Percentiles rank a stretch among this genome's conserved stretches.
Evolutionary conservation across 2,888 invertebrate species (phyloP).

Genomic region (Drosophila incognita): DNA sequence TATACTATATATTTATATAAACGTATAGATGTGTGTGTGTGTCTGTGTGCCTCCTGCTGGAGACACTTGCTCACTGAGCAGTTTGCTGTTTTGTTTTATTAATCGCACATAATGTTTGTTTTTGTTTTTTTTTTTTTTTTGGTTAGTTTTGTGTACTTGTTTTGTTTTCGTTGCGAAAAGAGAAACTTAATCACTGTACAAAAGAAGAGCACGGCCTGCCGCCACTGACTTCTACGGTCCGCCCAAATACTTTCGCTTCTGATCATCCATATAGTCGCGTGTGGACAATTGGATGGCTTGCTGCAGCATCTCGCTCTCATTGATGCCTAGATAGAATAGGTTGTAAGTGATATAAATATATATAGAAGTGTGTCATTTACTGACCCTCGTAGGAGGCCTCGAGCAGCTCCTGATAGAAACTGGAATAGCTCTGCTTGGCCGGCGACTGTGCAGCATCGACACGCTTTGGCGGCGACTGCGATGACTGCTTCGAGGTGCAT

Average conservation of each 20-base stretch:
- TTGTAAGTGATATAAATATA: not conserved
- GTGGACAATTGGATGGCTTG: constrained; percentile 85
- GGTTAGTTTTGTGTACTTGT: constrained; percentile 45
- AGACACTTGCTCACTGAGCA: constrained; percentile 53
- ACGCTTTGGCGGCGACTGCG: constrained; percentile 73
- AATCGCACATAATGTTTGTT: constrained; percentile 35
- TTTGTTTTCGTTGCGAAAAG: constrained; percentile 66
- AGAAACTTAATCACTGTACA: constrained; percentile 71
- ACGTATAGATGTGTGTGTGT: constrained; percentile 18
- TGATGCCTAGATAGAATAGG: constrained; percentile 56
- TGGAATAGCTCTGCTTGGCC: constrained; percentile 72
- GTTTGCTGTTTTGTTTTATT: constrained; percentile 49
- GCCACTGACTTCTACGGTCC: constrained; percentile 70
- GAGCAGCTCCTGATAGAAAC: constrained; percentile 84
- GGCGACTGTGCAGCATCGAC: constrained; percentile 41
- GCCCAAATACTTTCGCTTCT: constrained; percentile 82
- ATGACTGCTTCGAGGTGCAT: constrained; percentile 82
- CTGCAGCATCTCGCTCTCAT: constrained; percentile 85
- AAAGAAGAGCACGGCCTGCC: constrained; percentile 14
- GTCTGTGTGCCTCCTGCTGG: constrained; percentile 19
- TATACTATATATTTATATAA: constrained; percentile 22
- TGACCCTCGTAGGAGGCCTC: constrained; percentile 85
- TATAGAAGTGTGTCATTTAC: constrained; percentile 7
- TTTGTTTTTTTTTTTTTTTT: constrained; percentile 25
- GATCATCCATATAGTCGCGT: constrained; percentile 84